phyloP scores from a whole-genome alignment of 2,113 vertebrate species.

The Spizaetus ornatus region DNA sequence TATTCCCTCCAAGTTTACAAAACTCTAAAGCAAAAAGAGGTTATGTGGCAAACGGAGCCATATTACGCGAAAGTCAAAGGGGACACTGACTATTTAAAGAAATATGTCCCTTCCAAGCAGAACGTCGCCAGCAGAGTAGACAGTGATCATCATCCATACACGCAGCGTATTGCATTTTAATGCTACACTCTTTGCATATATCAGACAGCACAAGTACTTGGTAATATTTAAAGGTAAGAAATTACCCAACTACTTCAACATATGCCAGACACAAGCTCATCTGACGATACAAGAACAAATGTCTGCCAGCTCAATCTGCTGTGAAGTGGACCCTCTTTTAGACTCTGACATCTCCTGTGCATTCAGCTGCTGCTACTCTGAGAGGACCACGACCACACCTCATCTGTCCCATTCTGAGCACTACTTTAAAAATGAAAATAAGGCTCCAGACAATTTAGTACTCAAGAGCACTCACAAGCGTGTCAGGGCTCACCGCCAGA shows the following conservation, averaged over 20 bases:
- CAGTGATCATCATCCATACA: background rate
- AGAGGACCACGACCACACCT: background rate
- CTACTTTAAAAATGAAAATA: background rate
- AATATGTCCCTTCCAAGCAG: background rate
- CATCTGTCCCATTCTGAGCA: background rate
- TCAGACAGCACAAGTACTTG: background rate
- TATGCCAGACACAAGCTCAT: background rate
- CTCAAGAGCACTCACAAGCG: background rate
- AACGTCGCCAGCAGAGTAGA: background rate
- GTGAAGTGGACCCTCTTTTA: background rate
- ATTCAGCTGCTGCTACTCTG: background rate
- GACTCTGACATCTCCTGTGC: background rate
- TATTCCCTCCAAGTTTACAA: constrained; percentile 33
- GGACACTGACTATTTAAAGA: constrained; percentile 1
- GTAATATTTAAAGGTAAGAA: background rate
- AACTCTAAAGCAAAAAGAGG: constrained; percentile 27
- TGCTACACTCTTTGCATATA: background rate
- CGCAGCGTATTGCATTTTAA: background rate
- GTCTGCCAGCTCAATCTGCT: background rate
- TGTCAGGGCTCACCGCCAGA: background rate
- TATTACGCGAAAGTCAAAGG: background rate
- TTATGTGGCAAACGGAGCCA: background rate
- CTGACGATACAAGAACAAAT: background rate
- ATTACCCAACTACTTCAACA: background rate
- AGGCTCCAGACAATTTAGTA: background rate